These are phyloP conservation scores for Drosophila kambysellisi DNA, from an alignment of 2,888 invertebrate species.

Conservation along the genomic window DNA sequence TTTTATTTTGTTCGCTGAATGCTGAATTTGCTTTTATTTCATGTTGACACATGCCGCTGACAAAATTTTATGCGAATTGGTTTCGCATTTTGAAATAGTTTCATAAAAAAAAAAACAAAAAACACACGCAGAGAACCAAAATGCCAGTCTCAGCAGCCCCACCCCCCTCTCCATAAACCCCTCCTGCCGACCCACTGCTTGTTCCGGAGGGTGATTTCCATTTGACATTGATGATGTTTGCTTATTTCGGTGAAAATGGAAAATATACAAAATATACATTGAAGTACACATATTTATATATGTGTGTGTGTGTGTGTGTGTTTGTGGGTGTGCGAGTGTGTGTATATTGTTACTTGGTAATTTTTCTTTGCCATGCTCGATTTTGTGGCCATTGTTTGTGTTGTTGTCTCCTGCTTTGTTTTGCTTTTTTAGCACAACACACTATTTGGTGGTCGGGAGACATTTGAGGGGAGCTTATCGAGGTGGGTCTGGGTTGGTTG, in stretches of 20 bases:
- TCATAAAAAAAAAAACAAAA: slow-evolving; percentile 65
- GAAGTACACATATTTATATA: slow-evolving; percentile 3
- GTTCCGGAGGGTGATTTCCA: slow-evolving; percentile 73
- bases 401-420: slow-evolving; percentile 42
- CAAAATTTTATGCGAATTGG: slow-evolving; percentile 81
- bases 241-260: slow-evolving; percentile 80
- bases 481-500: slow-evolving; percentile 22
- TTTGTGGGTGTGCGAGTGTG: slow-evolving; percentile 10
- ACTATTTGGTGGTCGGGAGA: slow-evolving; percentile 58
- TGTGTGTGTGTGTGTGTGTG: slow-evolving; percentile 1
- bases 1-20: slow-evolving; percentile 66
- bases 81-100: slow-evolving; percentile 81
- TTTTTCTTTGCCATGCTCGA: slow-evolving; percentile 42
- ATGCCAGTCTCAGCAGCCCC: slow-evolving; percentile 49
- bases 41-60: slow-evolving; percentile 68
- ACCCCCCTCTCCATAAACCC: neutral
- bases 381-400: slow-evolving; percentile 39
- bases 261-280: slow-evolving; percentile 66
- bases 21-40: slow-evolving; percentile 64
- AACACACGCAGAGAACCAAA: neutral
- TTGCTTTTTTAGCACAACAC: slow-evolving; percentile 40
- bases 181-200: neutral
- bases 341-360: slow-evolving; percentile 47
- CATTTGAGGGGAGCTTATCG: slow-evolving; percentile 51
- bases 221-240: slow-evolving; percentile 83